Evolutionary conservation across 2,113 vertebrate genomes (phyloP).

Genomic region (Cryptomyrus ogoouensis): DNA sequence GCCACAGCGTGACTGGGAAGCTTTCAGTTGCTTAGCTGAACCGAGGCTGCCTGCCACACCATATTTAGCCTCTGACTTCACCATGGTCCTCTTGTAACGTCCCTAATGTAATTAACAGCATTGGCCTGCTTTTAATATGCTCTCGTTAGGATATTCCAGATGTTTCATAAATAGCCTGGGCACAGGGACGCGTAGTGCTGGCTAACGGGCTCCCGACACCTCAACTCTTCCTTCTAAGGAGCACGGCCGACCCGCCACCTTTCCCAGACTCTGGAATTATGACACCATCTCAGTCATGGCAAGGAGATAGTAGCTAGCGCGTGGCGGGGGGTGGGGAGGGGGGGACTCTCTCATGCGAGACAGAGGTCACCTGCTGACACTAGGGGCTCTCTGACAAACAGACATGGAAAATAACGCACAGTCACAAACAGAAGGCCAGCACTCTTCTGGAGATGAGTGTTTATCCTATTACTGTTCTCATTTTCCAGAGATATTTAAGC

Average conservation of each 20-base stretch:
- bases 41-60: not conserved
- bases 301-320: not conserved
- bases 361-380: conserved; percentile 17
- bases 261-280: conserved; percentile 40
- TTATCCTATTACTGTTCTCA: not conserved
- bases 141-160: conserved; percentile 6
- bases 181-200: not conserved
- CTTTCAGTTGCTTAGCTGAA: not conserved
- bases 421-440: not conserved
- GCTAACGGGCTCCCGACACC: conserved; percentile 16
- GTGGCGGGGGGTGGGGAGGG: not conserved
- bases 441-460: not conserved
- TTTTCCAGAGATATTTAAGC: conserved; percentile 3
- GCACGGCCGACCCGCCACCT: conserved; percentile 33
- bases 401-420: not conserved
- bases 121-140: not conserved
- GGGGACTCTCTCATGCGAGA: conserved; percentile 19
- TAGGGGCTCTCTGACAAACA: not conserved
- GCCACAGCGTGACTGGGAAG: not conserved
- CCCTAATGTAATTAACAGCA: not conserved
- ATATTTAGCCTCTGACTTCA: conserved; percentile 9
- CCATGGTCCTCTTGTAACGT: not conserved
- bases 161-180: not conserved
- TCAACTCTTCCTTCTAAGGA: conserved; percentile 41
- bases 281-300: conserved; percentile 45